Conservation (phyloP, 1,140 invertebrate species). For the Linepithema humile region DNA sequence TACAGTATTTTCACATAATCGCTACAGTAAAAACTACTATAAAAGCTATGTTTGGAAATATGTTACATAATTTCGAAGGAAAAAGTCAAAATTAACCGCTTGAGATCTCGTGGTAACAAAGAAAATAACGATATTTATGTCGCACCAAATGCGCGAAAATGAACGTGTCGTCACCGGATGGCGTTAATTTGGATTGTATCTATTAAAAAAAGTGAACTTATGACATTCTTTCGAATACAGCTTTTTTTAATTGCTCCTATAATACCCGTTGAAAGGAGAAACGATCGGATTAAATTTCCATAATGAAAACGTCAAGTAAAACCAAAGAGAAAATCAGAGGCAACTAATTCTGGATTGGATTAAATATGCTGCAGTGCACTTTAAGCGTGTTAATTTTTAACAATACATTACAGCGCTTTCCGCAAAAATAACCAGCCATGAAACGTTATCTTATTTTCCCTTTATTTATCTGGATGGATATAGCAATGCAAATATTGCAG, state of each 20-base stretch:
- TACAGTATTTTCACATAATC: no score
- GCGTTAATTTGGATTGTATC: conserved; percentile 18
- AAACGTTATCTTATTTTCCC: background rate
- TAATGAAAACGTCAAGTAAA: background rate
- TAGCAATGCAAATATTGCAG: background rate
- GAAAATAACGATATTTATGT: conserved; percentile 8
- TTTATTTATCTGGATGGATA: background rate
- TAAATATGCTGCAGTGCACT: background rate
- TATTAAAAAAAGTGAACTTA: background rate
- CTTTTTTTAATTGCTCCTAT: background rate
- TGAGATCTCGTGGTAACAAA: no score
- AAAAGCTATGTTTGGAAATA: background rate
- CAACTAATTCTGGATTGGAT: background rate
- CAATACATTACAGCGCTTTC: background rate
- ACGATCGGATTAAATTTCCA: background rate
- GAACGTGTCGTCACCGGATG: background rate
- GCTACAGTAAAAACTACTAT: background rate
- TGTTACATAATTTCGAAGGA: background rate
- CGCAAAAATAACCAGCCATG: background rate
- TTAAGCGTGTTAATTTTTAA: conserved; percentile 2
- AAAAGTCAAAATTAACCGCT: conserved; percentile 3
- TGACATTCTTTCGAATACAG: conserved; percentile 11
- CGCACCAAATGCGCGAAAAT: background rate
- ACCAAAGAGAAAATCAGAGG: background rate
- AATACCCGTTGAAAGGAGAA: conserved; percentile 2